These are phyloP conservation scores for Cheilosia pagana DNA, from an alignment of 2,888 invertebrate genomes.

Conservation along the genomic window DNA sequence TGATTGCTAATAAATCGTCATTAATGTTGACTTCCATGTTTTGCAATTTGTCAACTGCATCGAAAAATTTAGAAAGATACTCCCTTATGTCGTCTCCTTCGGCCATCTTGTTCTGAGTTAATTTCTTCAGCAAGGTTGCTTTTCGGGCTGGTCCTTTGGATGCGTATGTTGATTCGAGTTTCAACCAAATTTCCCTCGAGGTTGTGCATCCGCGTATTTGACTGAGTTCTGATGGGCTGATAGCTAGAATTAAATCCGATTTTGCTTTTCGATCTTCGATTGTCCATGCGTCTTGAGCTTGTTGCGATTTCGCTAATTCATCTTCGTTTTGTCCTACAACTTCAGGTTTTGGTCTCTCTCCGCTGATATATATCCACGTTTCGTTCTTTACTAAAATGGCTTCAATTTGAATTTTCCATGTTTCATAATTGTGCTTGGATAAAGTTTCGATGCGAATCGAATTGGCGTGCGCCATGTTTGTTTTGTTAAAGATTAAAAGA, in stretches of 20 bases:
- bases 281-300: not conserved
- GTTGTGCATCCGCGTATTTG: slow-evolving; percentile 77
- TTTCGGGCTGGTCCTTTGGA: slow-evolving; percentile 81
- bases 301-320: not conserved
- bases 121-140: slow-evolving; percentile 80
- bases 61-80: slow-evolving; percentile 79
- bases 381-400: slow-evolving; percentile 25
- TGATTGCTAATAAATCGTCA: slow-evolving; percentile 78
- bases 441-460: slow-evolving; percentile 7
- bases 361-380: slow-evolving; percentile 3
- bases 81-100: slow-evolving; percentile 78
- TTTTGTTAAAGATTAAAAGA: too few relatives aligned
- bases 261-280: slow-evolving; percentile 6
- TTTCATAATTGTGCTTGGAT: slow-evolving; percentile 18
- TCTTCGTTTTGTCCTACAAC: too few relatives aligned
- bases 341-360: too few relatives aligned
- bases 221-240: slow-evolving; percentile 77
- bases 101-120: slow-evolving; percentile 79
- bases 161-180: slow-evolving; percentile 79
- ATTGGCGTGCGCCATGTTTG: too few relatives aligned
- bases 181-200: slow-evolving; percentile 80
- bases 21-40: slow-evolving; percentile 79
- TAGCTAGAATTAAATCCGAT: slow-evolving; percentile 19
- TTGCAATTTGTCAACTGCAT: slow-evolving; percentile 78
- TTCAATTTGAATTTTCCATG: slow-evolving; percentile 26